Evolutionary conservation across 2,888 invertebrate genomes (phyloP).

Genomic region (Cylloceria caligata): DNA sequence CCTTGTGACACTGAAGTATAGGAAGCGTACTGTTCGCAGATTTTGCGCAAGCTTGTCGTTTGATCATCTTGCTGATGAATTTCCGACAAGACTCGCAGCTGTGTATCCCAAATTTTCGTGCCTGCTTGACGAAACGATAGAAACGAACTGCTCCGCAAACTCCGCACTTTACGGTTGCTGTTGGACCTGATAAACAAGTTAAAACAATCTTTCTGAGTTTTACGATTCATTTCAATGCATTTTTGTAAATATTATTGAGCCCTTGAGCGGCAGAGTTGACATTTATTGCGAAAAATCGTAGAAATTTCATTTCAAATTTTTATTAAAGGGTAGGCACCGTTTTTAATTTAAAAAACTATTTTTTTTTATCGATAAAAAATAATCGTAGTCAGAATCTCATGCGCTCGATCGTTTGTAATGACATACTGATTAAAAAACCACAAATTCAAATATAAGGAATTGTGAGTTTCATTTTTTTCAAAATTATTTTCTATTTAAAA

Average conservation of each 20-base stretch:
- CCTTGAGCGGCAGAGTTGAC: too few relatives aligned
- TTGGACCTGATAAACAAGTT: conserved; percentile 85
- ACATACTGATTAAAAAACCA: too few relatives aligned
- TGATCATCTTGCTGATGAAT: conserved; percentile 93
- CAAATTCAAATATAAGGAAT: too few relatives aligned
- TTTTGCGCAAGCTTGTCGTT: conserved; percentile 88
- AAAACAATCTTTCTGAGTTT: neutral
- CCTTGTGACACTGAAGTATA: conserved; percentile 89
- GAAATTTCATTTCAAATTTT: too few relatives aligned
- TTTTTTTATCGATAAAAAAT: too few relatives aligned
- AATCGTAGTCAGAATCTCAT: too few relatives aligned
- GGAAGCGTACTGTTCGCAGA: conserved; percentile 85
- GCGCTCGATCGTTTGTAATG: too few relatives aligned
- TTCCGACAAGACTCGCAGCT: conserved; percentile 95
- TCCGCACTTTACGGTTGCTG: conserved; percentile 90
- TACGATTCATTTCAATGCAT: neutral
- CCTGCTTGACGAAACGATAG: conserved; percentile 91
- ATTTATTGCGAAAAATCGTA: too few relatives aligned
- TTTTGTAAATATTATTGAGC: neutral
- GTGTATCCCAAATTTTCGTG: conserved; percentile 93
- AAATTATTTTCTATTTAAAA: too few relatives aligned
- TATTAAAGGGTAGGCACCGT: too few relatives aligned
- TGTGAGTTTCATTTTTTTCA: too few relatives aligned
- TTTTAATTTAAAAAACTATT: too few relatives aligned
- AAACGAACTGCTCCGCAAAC: conserved; percentile 92